Evolutionary conservation across 2,113 vertebrate genomes (phyloP).

Genomic region (Cebidichthys violaceus): DNA sequence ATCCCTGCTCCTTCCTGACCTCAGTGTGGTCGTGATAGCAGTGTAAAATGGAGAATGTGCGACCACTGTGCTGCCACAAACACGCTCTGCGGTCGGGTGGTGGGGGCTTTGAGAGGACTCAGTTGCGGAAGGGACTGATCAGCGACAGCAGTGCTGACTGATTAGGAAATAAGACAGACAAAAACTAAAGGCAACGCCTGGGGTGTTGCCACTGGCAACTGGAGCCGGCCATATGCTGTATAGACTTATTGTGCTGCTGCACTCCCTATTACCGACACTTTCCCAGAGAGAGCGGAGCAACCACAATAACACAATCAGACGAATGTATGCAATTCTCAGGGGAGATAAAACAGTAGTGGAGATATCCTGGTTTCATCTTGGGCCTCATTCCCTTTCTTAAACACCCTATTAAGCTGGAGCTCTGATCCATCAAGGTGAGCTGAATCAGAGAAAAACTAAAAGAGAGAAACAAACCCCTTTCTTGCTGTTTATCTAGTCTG

Average conservation of each 20-base stretch:
- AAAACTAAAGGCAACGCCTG: conserved; percentile 73
- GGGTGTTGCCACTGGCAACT: conserved; percentile 82
- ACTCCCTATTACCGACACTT: conserved; percentile 67
- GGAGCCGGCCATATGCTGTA: conserved; percentile 71
- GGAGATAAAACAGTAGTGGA: conserved; percentile 5
- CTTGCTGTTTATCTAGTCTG: conserved; percentile 28
- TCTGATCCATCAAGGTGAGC: conserved; percentile 57
- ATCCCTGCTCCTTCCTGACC: conserved; percentile 28
- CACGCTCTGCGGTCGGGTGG: conserved; percentile 17
- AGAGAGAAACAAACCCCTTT: conserved; percentile 8
- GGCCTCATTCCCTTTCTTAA: conserved; percentile 68
- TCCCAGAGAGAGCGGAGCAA: conserved; percentile 43
- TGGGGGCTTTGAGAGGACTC: conserved; percentile 31
- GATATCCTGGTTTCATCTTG: conserved; percentile 60
- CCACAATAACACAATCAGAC: conserved; percentile 51
- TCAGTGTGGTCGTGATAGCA: conserved; percentile 13
- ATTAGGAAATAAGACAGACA: conserved; percentile 67
- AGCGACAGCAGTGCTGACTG: conserved; percentile 58
- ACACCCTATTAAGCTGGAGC: conserved; percentile 60
- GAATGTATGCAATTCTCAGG: conserved; percentile 26
- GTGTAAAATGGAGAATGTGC: conserved; percentile 51
- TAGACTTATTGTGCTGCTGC: conserved; percentile 68
- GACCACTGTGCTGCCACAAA: conserved; percentile 7
- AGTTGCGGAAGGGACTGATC: conserved; percentile 50
- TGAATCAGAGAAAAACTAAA: conserved; percentile 13